Conservation (phyloP, 2,888 invertebrate species). For the Drosophila anceps region DNA sequence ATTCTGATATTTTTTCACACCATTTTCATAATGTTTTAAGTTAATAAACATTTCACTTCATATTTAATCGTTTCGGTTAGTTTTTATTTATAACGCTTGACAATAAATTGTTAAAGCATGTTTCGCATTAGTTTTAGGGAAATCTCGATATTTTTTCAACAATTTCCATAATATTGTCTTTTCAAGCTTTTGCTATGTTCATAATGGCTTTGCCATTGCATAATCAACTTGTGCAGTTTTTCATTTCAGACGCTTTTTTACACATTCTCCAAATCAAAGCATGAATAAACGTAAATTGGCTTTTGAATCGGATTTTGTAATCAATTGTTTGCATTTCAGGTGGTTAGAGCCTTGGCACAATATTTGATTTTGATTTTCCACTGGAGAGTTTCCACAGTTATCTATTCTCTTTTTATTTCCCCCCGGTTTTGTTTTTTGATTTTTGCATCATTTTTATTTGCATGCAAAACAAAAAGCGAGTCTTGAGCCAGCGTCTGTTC, state of each 20-base stretch:
- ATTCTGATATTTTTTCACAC: too few relatives aligned
- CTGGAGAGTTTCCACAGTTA: slow-evolving; percentile 28
- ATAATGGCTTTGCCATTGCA: not conserved
- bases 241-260: not conserved
- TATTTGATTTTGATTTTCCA: slow-evolving; percentile 29
- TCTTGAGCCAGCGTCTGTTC: slow-evolving; percentile 43
- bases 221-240: not conserved
- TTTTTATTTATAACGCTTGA: not conserved
- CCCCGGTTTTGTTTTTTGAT: slow-evolving; percentile 26
- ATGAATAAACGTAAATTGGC: not conserved
- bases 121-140: not conserved
- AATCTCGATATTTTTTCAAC: not conserved
- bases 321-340: not conserved
- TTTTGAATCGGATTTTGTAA: slow-evolving; percentile 6
- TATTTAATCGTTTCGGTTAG: not conserved
- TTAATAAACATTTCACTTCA: not conserved
- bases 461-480: slow-evolving; percentile 36
- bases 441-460: slow-evolving; percentile 33
- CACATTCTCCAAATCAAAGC: not conserved
- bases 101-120: not conserved
- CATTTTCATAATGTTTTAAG: not conserved
- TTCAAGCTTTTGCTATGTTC: not conserved
- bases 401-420: slow-evolving; percentile 8
- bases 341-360: slow-evolving; percentile 28
- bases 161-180: not conserved